These are phyloP conservation scores for Peromyscus aztecus DNA, from an alignment of 2,797 vertebrate species.

Conservation along the genomic window DNA sequence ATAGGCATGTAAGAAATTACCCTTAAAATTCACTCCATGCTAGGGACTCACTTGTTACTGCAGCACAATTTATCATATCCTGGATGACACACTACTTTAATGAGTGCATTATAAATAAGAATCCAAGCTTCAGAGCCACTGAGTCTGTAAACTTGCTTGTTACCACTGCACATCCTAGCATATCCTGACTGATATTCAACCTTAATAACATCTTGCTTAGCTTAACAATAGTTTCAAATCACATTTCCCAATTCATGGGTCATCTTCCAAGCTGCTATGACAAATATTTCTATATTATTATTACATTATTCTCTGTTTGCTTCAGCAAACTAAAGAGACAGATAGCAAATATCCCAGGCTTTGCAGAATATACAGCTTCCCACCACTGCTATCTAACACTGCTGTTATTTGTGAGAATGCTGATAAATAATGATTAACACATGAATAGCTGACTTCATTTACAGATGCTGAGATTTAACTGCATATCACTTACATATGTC, in stretches of 20 bases:
- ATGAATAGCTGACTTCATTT: constrained; percentile 22
- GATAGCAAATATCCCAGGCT: constrained; percentile 49
- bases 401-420: neutral
- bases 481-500: constrained; percentile 20
- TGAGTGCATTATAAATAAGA: neutral
- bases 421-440: constrained; percentile 30
- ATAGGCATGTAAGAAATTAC: neutral
- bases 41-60: neutral
- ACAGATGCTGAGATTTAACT: neutral
- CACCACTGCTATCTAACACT: neutral
- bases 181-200: neutral
- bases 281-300: neutral
- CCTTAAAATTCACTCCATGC: neutral
- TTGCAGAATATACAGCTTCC: neutral
- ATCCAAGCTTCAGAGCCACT: neutral
- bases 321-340: constrained; percentile 9
- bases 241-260: neutral
- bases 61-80: neutral
- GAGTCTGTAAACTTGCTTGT: neutral
- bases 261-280: neutral
- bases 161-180: neutral
- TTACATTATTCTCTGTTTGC: neutral
- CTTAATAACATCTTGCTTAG: neutral
- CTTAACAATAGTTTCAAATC: neutral
- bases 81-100: neutral